Evolutionary conservation across 2,113 vertebrate species (phyloP).

Genomic region (Coryphaenoides rupestris): DNA sequence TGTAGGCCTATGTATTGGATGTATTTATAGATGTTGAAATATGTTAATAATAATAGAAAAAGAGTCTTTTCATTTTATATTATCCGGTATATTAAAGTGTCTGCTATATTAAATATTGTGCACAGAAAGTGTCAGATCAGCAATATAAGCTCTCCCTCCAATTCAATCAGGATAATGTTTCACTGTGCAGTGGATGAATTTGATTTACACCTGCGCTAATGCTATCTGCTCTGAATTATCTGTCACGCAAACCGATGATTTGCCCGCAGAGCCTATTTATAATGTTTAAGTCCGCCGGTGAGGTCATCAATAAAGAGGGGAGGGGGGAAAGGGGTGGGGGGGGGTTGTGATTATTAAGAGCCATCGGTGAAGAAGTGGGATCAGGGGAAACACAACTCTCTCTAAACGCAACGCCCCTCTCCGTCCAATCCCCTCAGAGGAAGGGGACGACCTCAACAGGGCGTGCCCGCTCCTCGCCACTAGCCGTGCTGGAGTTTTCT

Average conservation of each 20-base stretch:
- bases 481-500: conserved; percentile 14
- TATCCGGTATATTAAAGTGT: too few relatives aligned
- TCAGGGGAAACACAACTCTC: neutral
- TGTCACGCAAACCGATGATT: neutral
- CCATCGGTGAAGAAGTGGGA: neutral
- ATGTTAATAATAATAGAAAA: too few relatives aligned
- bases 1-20: too few relatives aligned
- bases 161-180: neutral
- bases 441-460: conserved; percentile 12
- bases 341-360: neutral
- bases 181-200: neutral
- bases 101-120: too few relatives aligned
- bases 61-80: too few relatives aligned
- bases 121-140: too few relatives aligned
- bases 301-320: neutral
- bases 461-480: conserved; percentile 3
- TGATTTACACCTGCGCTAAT: neutral
- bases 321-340: neutral
- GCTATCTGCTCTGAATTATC: neutral
- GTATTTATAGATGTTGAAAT: too few relatives aligned
- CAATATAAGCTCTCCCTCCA: neutral
- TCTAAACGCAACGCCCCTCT: neutral
- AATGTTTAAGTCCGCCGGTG: neutral
- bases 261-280: neutral
- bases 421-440: neutral